phyloP scores from a whole-genome alignment of 2,797 vertebrate species.

The Fundulus diaphanus region DNA sequence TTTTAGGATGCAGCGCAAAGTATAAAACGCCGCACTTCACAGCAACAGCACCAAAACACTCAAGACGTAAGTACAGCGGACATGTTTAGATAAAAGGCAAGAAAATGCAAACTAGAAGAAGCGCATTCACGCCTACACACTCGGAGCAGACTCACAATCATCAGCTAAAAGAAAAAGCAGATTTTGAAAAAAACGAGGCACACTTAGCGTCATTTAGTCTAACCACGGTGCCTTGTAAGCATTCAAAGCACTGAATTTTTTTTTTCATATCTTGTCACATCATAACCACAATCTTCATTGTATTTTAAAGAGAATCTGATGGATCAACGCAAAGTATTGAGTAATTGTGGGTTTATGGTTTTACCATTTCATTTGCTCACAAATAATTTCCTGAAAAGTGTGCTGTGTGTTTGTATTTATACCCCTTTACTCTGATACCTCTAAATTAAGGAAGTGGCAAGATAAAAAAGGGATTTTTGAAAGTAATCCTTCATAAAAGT shows the following conservation, averaged over 20 bases:
- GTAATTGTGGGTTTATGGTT: neutral
- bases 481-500: neutral
- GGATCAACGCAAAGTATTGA: neutral
- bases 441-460: neutral
- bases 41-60: slow-evolving; percentile 20
- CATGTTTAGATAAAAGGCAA: neutral
- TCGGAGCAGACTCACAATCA: neutral
- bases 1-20: slow-evolving; percentile 7
- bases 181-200: neutral
- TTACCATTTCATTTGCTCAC: neutral
- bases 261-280: neutral
- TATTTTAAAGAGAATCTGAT: neutral
- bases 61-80: slow-evolving; percentile 8
- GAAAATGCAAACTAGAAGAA: neutral
- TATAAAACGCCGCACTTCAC: neutral
- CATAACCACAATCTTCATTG: neutral
- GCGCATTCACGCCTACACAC: neutral
- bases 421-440: neutral
- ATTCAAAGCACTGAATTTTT: neutral
- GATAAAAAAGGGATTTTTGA: neutral
- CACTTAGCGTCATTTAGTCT: neutral
- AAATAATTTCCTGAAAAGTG: neutral
- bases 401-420: neutral
- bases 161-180: neutral
- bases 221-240: neutral